These are phyloP conservation scores for Lagorchestes hirsutus DNA, from an alignment of 2,797 vertebrate genomes.

Conservation along the genomic window DNA sequence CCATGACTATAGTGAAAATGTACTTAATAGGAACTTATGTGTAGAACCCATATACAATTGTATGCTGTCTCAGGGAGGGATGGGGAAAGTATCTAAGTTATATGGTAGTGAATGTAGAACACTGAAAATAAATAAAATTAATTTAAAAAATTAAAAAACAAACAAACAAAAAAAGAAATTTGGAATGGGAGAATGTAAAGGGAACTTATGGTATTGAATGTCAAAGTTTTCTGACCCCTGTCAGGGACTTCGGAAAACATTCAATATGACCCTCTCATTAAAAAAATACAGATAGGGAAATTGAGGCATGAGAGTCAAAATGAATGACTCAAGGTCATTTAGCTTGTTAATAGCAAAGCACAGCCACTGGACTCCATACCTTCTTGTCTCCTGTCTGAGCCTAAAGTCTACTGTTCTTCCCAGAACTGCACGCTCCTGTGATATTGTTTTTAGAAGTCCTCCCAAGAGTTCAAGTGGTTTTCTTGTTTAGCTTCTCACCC, in stretches of 20 bases:
- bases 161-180: background rate
- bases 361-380: background rate
- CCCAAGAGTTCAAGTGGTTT: background rate
- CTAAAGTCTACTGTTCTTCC: background rate
- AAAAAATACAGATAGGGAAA: background rate
- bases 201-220: background rate
- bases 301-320: background rate
- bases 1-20: no score
- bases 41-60: no score
- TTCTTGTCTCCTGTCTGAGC: background rate
- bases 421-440: background rate
- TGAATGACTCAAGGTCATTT: background rate
- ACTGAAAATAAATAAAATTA: no score
- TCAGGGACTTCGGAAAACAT: background rate
- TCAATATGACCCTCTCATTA: background rate
- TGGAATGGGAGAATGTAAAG: background rate
- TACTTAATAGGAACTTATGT: no score
- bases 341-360: background rate
- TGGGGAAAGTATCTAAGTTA: no score
- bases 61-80: no score
- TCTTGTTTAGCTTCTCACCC: background rate
- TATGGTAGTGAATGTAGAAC: no score
- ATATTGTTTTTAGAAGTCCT: background rate
- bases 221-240: background rate
- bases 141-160: no score